phyloP scores from a whole-genome alignment of 1,140 invertebrate genomes.

The Tenebrio molitor region DNA sequence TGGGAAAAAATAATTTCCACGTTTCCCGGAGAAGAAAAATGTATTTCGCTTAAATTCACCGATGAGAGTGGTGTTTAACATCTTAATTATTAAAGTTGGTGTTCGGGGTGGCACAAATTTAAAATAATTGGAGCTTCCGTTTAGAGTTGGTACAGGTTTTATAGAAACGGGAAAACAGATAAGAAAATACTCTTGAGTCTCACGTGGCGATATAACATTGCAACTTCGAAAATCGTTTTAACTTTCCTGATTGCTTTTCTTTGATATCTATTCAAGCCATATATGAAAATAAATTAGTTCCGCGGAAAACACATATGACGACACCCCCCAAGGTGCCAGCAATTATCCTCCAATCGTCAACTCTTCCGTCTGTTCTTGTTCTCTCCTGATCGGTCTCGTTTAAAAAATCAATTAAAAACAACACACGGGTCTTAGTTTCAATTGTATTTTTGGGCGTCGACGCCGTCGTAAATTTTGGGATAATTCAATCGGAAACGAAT shows the following conservation, averaged over 20 bases:
- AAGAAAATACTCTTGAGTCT: slow-evolving; percentile 33
- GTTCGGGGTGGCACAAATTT: slow-evolving; percentile 9
- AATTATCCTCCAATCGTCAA: not conserved
- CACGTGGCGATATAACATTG: slow-evolving; percentile 23
- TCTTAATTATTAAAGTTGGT: slow-evolving; percentile 15
- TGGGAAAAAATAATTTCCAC: slow-evolving; percentile 8
- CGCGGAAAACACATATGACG: not conserved
- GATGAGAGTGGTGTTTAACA: not conserved
- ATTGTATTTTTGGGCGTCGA: slow-evolving; percentile 19
- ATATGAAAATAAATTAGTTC: slow-evolving; percentile 36
- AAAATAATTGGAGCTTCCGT: slow-evolving; percentile 12
- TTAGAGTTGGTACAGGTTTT: not conserved
- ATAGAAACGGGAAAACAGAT: slow-evolving; percentile 12
- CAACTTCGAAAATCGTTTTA: slow-evolving; percentile 30
- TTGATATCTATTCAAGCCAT: slow-evolving; percentile 29
- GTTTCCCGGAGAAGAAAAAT: slow-evolving; percentile 2
- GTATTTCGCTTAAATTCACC: not conserved
- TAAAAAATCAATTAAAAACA: slow-evolving; percentile 7
- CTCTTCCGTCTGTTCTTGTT: not conserved
- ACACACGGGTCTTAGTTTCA: slow-evolving; percentile 15
- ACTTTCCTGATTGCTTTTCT: slow-evolving; percentile 34
- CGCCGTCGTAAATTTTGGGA: slow-evolving; percentile 17
- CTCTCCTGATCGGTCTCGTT: not conserved
- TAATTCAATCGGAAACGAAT: slow-evolving; percentile 17
- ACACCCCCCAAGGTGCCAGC: not conserved